Evolutionary conservation across 37 sponge, comb jelly and placozoan genomes (phyloP), one percentile per base, ranked within the genome.

Genomic region (Cladorhizidae sp.): DNA sequence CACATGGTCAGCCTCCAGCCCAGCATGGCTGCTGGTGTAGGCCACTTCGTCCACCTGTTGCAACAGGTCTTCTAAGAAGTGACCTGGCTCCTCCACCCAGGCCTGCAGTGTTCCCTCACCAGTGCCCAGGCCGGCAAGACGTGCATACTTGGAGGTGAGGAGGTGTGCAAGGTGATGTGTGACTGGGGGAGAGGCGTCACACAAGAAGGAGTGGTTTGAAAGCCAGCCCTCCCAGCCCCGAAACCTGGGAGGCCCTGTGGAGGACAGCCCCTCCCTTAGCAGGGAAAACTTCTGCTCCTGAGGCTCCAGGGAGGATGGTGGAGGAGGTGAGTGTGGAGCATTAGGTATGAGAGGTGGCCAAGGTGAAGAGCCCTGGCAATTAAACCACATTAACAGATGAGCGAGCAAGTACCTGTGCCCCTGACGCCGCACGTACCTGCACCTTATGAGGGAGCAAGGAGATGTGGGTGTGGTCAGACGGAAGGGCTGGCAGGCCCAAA

Each of bases 401-500:
- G 15, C 17, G n/a, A 59, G 28, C 6, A 17, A 54, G 17, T 20
- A 54, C 12, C 12, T 54, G 17, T 59, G n/a, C n/a, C 61, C 61
- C 3, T 18, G 59, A 25, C 26, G 20, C 26, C 2, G 59, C 49
- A 45, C 12, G 23, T 28, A 50, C 74, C 29, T 33, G 25, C 54
- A 29, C 54, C 54, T 5, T 12, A 11, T 38, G 23, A 51, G 37
- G 26, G 28, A 83, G 76, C 26, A 75, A 51, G 45, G 73, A 62
- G 50, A 73, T 57, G 82, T 40, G 21, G 59, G 20, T 55, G 33
- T 57, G 63, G 32, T 64, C 18, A 0, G 39, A 52, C 40, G 83
- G 81, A 40, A 88, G 88, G 36, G 22, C 11, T 14, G 91, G 87
- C 36, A 86, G 59, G 23, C 36, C 72, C 32, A 86, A 74, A 26